Evolutionary conservation across 2,797 vertebrate species (phyloP).

Genomic region (Morelia viridis): DNA sequence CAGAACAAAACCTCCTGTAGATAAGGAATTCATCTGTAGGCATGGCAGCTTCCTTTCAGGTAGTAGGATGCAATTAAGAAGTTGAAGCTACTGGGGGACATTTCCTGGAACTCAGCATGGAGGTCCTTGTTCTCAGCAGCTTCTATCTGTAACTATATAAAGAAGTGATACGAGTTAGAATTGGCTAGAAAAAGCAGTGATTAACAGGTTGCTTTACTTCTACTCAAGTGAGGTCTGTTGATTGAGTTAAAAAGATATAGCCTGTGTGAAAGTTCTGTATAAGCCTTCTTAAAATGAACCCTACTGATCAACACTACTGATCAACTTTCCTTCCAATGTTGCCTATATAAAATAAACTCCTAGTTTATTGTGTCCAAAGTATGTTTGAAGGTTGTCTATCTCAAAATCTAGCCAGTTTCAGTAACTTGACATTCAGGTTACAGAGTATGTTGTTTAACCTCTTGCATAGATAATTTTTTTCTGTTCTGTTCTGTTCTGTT

Average conservation of each 20-base stretch:
- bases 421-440: background rate
- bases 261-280: background rate
- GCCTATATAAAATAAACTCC: background rate
- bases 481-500: background rate
- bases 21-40: background rate
- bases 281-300: background rate
- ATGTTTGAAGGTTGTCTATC: background rate
- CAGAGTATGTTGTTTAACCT: background rate
- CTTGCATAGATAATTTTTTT: background rate
- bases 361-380: background rate
- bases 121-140: background rate
- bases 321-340: background rate
- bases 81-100: background rate
- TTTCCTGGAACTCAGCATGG: background rate
- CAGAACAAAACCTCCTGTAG: background rate
- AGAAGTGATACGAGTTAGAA: background rate
- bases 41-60: background rate
- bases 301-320: background rate
- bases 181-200: background rate
- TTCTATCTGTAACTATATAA: background rate
- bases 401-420: background rate
- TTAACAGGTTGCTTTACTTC: background rate
- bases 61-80: background rate
- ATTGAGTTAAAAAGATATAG: background rate
- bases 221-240: background rate